Evolutionary conservation across 2,113 vertebrate species (phyloP).

Genomic region (Hippocampus zosterae): DNA sequence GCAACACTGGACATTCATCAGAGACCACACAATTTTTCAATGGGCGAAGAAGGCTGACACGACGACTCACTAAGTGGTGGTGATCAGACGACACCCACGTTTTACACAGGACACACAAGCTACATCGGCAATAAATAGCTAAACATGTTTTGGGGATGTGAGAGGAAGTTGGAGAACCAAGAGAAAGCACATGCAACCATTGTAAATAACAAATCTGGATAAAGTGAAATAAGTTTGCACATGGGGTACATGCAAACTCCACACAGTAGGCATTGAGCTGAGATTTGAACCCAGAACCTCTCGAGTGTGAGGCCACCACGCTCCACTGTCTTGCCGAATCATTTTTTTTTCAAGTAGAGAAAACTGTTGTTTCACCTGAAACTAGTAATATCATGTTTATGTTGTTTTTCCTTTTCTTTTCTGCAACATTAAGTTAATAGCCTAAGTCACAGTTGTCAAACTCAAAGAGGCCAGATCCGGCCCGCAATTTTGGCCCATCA

Average conservation of each 20-base stretch:
- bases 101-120: slow-evolving; percentile 22
- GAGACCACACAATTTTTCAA: not conserved
- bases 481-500: too few species aligned
- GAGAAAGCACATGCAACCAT: not conserved
- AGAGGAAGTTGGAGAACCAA: not conserved
- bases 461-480: too few species aligned
- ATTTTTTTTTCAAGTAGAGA: too few species aligned
- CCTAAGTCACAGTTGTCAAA: not conserved
- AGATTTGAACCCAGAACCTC: too few species aligned
- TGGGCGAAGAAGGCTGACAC: too few species aligned
- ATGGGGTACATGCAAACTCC: not conserved
- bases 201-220: not conserved
- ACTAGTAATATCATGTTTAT: not conserved
- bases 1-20: not conserved
- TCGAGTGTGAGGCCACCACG: too few species aligned
- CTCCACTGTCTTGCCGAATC: too few species aligned
- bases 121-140: slow-evolving; percentile 1
- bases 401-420: slow-evolving; percentile 24
- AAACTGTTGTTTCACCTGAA: not conserved
- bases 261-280: too few species aligned
- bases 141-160: not conserved
- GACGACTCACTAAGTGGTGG: too few species aligned
- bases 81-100: not conserved
- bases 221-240: not conserved
- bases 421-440: slow-evolving; percentile 8